These are phyloP conservation scores for Drosophila multiciliata DNA, from an alignment of 2,888 invertebrate genomes.

Conservation along the genomic window DNA sequence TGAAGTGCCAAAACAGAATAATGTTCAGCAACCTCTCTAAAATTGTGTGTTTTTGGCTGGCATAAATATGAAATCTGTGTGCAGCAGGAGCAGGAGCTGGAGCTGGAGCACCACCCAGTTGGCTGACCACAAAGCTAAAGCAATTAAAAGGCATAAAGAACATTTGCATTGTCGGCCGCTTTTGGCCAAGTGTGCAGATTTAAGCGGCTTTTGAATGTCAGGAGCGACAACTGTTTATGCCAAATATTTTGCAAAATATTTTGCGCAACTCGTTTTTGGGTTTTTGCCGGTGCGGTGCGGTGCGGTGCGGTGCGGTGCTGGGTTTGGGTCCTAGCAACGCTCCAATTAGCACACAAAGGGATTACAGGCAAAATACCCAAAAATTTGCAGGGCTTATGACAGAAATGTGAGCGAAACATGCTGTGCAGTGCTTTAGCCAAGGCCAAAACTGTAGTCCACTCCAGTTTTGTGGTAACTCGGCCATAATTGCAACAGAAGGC, in stretches of 20 bases:
- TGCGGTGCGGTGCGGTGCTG: neutral
- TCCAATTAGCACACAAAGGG: conserved; percentile 78
- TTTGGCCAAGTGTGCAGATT: conserved; percentile 51
- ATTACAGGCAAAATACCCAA: conserved; percentile 66
- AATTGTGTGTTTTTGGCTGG: neutral
- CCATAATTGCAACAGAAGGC: conserved; percentile 56
- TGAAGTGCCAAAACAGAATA: conserved; percentile 26
- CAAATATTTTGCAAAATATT: conserved; percentile 58
- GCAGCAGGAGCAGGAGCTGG: too few species aligned
- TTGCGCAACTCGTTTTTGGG: conserved; percentile 25
- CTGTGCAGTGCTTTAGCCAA: conserved; percentile 31
- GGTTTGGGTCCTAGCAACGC: conserved; percentile 58
- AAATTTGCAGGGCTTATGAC: conserved; percentile 42
- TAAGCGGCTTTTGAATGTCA: conserved; percentile 63
- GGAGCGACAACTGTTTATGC: conserved; percentile 56
- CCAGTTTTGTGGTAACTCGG: conserved; percentile 49
- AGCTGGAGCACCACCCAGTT: neutral
- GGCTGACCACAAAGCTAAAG: conserved; percentile 43
- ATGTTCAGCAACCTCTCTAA: neutral
- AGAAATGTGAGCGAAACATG: conserved; percentile 16
- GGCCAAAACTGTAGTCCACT: conserved; percentile 28
- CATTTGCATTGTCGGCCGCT: conserved; percentile 55
- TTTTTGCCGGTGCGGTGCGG: conserved; percentile 4
- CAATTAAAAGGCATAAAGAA: conserved; percentile 53
- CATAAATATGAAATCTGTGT: neutral